Conservation (phyloP, 2,113 vertebrate genomes). For the Cryptomyrus ogoouensis region DNA sequence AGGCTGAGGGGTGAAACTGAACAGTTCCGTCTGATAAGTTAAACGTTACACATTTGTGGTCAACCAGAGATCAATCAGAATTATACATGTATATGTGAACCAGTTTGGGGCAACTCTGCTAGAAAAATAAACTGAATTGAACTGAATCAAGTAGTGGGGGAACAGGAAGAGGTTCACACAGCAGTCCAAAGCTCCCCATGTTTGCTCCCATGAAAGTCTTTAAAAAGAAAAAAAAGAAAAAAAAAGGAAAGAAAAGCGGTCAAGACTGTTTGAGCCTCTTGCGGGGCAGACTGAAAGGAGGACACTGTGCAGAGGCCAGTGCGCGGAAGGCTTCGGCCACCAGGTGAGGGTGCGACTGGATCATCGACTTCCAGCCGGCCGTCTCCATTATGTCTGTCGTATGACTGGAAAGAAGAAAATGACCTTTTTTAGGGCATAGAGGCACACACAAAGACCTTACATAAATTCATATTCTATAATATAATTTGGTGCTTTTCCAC, state of each 20-base stretch:
- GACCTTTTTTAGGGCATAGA: background rate
- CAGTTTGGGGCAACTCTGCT: background rate
- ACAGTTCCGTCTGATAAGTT: conserved; percentile 57
- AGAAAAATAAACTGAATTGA: background rate
- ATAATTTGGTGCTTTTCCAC: background rate
- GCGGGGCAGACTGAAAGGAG: conserved; percentile 89
- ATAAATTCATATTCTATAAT: background rate
- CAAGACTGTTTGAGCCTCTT: conserved; percentile 98
- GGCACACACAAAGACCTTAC: background rate
- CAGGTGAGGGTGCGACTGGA: conserved; percentile 97
- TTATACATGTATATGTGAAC: background rate
- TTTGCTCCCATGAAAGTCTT: conserved; percentile 55
- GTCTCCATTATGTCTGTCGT: conserved; percentile 96
- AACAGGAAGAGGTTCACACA: background rate
- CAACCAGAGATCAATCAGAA: background rate
- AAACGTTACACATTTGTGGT: background rate
- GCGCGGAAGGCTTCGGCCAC: conserved; percentile 97
- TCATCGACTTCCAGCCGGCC: conserved; percentile 98
- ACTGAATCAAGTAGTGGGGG: background rate
- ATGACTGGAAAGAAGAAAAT: conserved; percentile 73
- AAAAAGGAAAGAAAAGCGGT: conserved; percentile 43
- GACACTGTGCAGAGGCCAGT: conserved; percentile 91
- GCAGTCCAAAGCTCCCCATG: conserved; percentile 35
- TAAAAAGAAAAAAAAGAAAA: background rate
- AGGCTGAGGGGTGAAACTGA: conserved; percentile 73